Evolutionary conservation across 2,888 invertebrate genomes (phyloP).

Genomic region (Aphodius granarius): DNA sequence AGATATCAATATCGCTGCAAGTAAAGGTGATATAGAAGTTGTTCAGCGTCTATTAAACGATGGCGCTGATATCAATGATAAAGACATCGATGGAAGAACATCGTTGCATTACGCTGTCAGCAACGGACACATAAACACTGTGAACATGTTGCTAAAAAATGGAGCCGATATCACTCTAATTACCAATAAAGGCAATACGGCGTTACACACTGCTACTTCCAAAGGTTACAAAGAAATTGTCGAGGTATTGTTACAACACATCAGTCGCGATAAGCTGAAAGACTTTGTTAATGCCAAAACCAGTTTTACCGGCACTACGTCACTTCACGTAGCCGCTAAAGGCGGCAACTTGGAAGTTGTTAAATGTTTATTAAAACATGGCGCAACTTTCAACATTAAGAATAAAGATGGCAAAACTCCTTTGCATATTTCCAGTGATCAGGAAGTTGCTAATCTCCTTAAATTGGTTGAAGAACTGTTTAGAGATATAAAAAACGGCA

Average conservation of each 20-base stretch:
- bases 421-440: conserved; percentile 28
- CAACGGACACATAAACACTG: conserved; percentile 19
- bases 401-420: conserved; percentile 35
- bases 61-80: conserved; percentile 29
- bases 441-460: conserved; percentile 30
- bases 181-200: conserved; percentile 28
- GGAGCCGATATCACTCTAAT: conserved; percentile 27
- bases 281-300: conserved; percentile 36
- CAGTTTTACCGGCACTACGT: conserved; percentile 22
- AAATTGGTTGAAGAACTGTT: conserved; percentile 32
- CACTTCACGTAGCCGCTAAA: conserved; percentile 35
- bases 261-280: conserved; percentile 27
- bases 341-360: conserved; percentile 30
- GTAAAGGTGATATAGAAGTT: conserved; percentile 21
- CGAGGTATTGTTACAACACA: conserved; percentile 20
- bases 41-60: not conserved
- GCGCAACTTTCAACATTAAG: conserved; percentile 31
- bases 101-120: conserved; percentile 35
- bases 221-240: conserved; percentile 25
- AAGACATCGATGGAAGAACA: conserved; percentile 24
- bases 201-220: conserved; percentile 31
- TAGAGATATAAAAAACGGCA: conserved; percentile 28
- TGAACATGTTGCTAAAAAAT: too few species aligned
- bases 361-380: conserved; percentile 29
- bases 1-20: conserved; percentile 27